A percentile compares a stretch with the other conserved stretches of the same genome.
These are phyloP conservation scores for Stegastes partitus DNA, from an alignment of 2,113 vertebrate genomes.

Conservation along the genomic window DNA sequence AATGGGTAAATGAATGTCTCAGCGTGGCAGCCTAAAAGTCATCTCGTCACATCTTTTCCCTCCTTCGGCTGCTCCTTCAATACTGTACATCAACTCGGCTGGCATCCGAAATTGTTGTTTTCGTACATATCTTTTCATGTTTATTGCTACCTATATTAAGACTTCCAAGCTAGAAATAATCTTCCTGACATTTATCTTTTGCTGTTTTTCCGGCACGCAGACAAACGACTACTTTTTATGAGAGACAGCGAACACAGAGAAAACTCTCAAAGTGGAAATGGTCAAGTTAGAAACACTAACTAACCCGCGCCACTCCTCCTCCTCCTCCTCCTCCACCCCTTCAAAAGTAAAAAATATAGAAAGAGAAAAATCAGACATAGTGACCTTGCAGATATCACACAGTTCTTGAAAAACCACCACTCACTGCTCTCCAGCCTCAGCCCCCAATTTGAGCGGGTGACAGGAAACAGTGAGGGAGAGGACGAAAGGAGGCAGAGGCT, in stretches of 20 bases:
- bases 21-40: slow-evolving; percentile 64
- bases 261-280: slow-evolving; percentile 59
- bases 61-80: slow-evolving; percentile 51
- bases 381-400: slow-evolving; percentile 49
- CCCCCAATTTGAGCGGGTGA: slow-evolving; percentile 47
- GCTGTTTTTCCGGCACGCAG: slow-evolving; percentile 33
- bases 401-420: slow-evolving; percentile 18
- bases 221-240: slow-evolving; percentile 53
- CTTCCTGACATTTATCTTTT: slow-evolving; percentile 68
- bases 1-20: slow-evolving; percentile 69
- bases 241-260: slow-evolving; percentile 52
- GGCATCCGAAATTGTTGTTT: slow-evolving; percentile 78
- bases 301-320: slow-evolving; percentile 25
- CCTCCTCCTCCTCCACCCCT: not conserved
- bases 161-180: slow-evolving; percentile 58
- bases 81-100: slow-evolving; percentile 66
- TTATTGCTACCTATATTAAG: slow-evolving; percentile 65
- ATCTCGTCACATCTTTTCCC: slow-evolving; percentile 50
- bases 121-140: slow-evolving; percentile 65
- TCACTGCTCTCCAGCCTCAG: slow-evolving; percentile 24
- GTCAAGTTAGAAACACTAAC: slow-evolving; percentile 57
- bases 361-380: slow-evolving; percentile 18
- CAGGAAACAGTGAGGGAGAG: slow-evolving; percentile 47
- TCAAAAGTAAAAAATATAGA: slow-evolving; percentile 40
- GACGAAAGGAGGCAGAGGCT: slow-evolving; percentile 38